phyloP scores from a whole-genome alignment of 2,888 invertebrate species.

The Eupsilia transversa region DNA sequence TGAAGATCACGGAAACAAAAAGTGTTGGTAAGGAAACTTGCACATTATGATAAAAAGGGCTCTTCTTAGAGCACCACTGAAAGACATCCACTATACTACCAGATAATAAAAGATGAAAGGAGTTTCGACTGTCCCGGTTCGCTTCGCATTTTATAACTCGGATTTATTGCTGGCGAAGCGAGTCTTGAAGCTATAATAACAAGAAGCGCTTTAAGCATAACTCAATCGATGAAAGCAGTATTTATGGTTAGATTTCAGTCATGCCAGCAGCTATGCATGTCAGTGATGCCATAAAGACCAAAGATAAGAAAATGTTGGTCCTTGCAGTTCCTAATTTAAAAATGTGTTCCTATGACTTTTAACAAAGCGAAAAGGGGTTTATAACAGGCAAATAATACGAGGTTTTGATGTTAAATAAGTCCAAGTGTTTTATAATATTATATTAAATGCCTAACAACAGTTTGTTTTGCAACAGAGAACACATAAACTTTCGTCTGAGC shows the following conservation, averaged over 20 bases:
- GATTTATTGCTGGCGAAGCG: constrained; percentile 74
- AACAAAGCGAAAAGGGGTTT: too few species aligned
- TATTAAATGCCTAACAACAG: not conserved
- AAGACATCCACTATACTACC: constrained; percentile 59
- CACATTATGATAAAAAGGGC: constrained; percentile 68
- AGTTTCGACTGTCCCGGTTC: constrained; percentile 69
- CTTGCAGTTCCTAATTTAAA: not conserved
- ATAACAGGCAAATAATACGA: not conserved
- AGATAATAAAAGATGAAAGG: constrained; percentile 72
- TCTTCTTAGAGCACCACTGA: constrained; percentile 55
- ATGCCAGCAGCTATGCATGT: constrained; percentile 10
- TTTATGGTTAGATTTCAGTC: constrained; percentile 22
- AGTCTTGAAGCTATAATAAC: constrained; percentile 67
- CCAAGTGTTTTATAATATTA: not conserved
- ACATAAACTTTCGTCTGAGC: not conserved
- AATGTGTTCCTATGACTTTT: not conserved
- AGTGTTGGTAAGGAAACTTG: constrained; percentile 56
- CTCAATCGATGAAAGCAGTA: constrained; percentile 27
- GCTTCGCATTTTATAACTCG: constrained; percentile 74
- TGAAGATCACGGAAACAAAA: constrained; percentile 56
- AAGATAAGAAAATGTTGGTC: not conserved
- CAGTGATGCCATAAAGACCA: constrained; percentile 5
- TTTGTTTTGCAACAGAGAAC: too few species aligned
- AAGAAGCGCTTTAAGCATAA: constrained; percentile 55
- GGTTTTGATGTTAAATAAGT: not conserved